Evolutionary conservation across 2,113 vertebrate species (phyloP), one percentile per base, ranked within the genome.

Genomic region (Gymnarchus niloticus): DNA sequence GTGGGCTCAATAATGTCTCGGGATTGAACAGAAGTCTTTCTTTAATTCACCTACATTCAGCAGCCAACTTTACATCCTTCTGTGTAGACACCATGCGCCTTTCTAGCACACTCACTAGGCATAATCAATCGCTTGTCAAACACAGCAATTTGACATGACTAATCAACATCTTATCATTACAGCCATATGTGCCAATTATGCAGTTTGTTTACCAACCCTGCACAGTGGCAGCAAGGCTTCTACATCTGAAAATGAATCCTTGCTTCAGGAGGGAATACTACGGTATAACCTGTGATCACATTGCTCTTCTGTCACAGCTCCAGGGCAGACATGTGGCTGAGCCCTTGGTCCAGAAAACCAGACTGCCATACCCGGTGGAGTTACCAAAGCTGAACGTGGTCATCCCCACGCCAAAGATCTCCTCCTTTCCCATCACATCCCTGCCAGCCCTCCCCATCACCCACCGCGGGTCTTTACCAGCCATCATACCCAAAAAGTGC

Each of bases 351-450:
- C 84, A 91, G 28, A 85, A 91, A 4, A 92, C 88, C 0, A 33
- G 88, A 2, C 90, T 85, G 0, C 88, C 89, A 57, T 88, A 25
- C 84, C 87, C 89, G 0, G 59, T 89, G 85, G 91, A 95, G 87
- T 90, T 96, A 83, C 95, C 95, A 86, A 93, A 91, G 85, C 88
- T 95, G 73, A 94, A 91, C 84, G 51, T 93, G 88, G 88, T 90
- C 0, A 86, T 93, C 6, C 84, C 95, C 0, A 90, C 84, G 33
- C 89, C 92, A 0, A 92, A 88, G 81, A 41, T 92, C 84, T 87
- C 90, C 33, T 87, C 93, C 6, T 93, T 92, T 87, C 87, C 93
- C n/a, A 85, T 88, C 85, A 90, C 92, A 12, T 85, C 89, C 0
- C 48, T 94, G 88, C 93, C 87, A 0, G 85, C 93, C 0, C 88